Percentiles rank a stretch among this genome's conserved stretches.
Evolutionary conservation across 2,888 invertebrate species (phyloP).

Genomic region (Augiades crinisus): DNA sequence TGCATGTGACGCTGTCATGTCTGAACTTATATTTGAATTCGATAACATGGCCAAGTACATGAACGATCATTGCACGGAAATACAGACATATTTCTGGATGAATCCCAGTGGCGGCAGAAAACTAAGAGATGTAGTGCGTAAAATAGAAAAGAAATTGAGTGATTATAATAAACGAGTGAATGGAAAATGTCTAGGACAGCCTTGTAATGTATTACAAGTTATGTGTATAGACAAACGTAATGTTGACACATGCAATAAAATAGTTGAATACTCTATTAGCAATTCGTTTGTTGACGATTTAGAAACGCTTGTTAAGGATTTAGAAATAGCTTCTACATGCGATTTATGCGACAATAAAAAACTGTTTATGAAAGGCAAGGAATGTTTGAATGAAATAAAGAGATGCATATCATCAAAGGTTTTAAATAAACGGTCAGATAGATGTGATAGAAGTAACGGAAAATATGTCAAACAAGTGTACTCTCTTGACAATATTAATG

Average conservation of each 20-base stretch:
- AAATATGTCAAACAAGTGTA: constrained; percentile 42
- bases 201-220: constrained; percentile 55
- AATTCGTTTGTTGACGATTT: constrained; percentile 26
- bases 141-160: constrained; percentile 50
- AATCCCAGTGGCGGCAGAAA: constrained; percentile 62
- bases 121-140: constrained; percentile 54
- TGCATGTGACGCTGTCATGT: constrained; percentile 59
- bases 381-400: constrained; percentile 36
- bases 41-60: constrained; percentile 59
- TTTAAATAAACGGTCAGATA: constrained; percentile 29
- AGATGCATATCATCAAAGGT: constrained; percentile 36
- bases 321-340: constrained; percentile 37
- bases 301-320: constrained; percentile 37
- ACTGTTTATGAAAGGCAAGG: constrained; percentile 37
- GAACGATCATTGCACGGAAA: constrained; percentile 63
- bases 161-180: constrained; percentile 61
- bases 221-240: constrained; percentile 51
- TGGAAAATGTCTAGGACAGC: constrained; percentile 58
- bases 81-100: constrained; percentile 64
- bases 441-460: constrained; percentile 10
- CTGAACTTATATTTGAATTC: constrained; percentile 61
- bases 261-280: constrained; percentile 11
- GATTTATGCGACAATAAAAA: constrained; percentile 36
- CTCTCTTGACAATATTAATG: constrained; percentile 57
- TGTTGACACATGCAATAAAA: constrained; percentile 21